Evolutionary conservation across 2,888 invertebrate genomes (phyloP).

Genomic region (Ectropis crepuscularia): DNA sequence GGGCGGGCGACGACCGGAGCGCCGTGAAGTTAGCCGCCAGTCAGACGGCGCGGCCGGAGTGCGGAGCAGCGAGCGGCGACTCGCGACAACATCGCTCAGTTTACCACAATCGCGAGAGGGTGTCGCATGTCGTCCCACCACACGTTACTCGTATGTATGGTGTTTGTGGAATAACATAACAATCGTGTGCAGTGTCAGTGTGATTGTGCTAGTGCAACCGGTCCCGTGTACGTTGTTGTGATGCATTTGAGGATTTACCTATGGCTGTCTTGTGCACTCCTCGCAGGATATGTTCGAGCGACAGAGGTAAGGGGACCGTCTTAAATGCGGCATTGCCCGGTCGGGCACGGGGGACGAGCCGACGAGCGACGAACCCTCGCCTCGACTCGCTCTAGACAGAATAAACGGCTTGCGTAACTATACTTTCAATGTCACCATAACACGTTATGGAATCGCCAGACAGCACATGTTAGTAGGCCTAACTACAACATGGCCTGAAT

Average conservation of each 20-base stretch:
- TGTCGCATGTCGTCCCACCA: constrained; percentile 72
- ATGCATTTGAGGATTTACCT: constrained; percentile 92
- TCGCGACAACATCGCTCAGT: constrained; percentile 69
- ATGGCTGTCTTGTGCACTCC: constrained; percentile 89
- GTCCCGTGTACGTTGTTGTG: constrained; percentile 82
- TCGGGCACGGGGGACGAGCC: constrained; percentile 52
- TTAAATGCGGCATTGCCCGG: constrained; percentile 77
- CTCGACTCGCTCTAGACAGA: constrained; percentile 53
- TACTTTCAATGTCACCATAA: constrained; percentile 77
- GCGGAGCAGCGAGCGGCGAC: constrained; percentile 54
- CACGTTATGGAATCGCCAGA: constrained; percentile 41
- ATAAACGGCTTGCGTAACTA: constrained; percentile 69
- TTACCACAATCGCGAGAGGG: constrained; percentile 71
- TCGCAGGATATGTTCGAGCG: constrained; percentile 90
- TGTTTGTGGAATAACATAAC: constrained; percentile 82
- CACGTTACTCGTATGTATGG: constrained; percentile 75
- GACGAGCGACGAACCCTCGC: constrained; percentile 35
- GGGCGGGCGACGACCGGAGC: constrained; percentile 60
- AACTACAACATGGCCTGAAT: constrained; percentile 41
- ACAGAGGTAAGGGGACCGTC: constrained; percentile 88
- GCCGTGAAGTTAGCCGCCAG: constrained; percentile 66
- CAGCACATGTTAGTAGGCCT: constrained; percentile 39
- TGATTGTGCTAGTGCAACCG: constrained; percentile 76
- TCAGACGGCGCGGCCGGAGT: constrained; percentile 39
- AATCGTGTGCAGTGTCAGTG: constrained; percentile 79